A percentile compares a stretch with the other conserved stretches of the same genome.
Conservation (phyloP, 2,888 invertebrate species). For the Osmoderma eremita region DNA sequence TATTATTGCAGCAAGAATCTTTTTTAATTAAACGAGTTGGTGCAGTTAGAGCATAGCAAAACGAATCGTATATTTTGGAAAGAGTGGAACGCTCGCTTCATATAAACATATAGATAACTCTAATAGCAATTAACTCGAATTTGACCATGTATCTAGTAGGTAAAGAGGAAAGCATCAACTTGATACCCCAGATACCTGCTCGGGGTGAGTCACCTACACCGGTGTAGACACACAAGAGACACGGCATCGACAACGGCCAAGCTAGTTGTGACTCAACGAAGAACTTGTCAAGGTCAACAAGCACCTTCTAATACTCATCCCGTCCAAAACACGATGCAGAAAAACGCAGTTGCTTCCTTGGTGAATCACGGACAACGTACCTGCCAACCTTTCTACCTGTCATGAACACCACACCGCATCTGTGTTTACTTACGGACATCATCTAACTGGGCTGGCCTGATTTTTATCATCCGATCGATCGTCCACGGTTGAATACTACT, state of each 20-base stretch:
- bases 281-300: conserved; percentile 59
- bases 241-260: conserved; percentile 43
- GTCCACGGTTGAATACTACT: no score
- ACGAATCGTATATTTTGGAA: no score
- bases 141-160: not conserved
- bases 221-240: conserved; percentile 47
- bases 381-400: conserved; percentile 42
- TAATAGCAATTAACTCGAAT: not conserved
- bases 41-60: no score
- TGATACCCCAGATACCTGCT: conserved; percentile 16
- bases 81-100: no score
- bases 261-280: conserved; percentile 50
- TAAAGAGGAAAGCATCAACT: not conserved
- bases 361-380: conserved; percentile 44
- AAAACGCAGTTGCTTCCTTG: conserved; percentile 48
- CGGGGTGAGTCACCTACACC: conserved; percentile 26
- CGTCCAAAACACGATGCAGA: conserved; percentile 49
- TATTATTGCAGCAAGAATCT: no score
- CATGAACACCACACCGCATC: conserved; percentile 31
- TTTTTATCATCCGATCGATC: conserved; percentile 24
- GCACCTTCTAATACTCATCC: conserved; percentile 55
- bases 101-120: no score
- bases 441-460: conserved; percentile 15
- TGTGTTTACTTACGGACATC: conserved; percentile 33
- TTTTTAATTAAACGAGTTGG: no score